These are phyloP conservation scores for Craterocephalus amniculus DNA, from an alignment of 2,797 vertebrate species.

Conservation along the genomic window DNA sequence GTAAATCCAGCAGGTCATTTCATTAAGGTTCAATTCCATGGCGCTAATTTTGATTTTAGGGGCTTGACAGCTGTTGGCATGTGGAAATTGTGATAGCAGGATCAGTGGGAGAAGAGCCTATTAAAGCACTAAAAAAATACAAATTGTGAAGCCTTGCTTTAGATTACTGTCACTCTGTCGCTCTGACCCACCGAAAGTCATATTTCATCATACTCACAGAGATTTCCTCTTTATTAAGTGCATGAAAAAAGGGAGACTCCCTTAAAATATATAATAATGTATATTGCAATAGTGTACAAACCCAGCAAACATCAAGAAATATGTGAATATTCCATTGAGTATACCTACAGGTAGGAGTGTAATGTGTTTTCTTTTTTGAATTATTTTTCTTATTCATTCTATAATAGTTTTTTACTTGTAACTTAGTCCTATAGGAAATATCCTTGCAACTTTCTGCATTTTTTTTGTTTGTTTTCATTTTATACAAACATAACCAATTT, in stretches of 20 bases:
- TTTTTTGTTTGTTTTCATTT: conserved; percentile 13
- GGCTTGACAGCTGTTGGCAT: conserved; percentile 76
- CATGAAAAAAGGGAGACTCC: neutral
- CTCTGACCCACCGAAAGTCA: conserved; percentile 59
- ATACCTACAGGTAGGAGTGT: neutral
- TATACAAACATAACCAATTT: neutral
- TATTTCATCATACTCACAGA: conserved; percentile 38
- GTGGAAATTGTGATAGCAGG: conserved; percentile 69
- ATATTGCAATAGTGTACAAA: neutral
- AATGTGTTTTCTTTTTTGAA: neutral
- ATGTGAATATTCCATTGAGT: neutral
- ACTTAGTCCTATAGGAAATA: neutral
- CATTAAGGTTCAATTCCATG: conserved; percentile 76
- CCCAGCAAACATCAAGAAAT: neutral
- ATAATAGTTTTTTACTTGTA: neutral
- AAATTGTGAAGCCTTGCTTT: conserved; percentile 68
- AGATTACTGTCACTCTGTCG: conserved; percentile 68
- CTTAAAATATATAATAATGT: conserved; percentile 3
- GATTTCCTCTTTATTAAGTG: conserved; percentile 50
- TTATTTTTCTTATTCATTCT: neutral
- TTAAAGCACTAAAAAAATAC: conserved; percentile 75
- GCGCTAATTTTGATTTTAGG: conserved; percentile 78
- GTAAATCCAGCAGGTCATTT: conserved; percentile 81
- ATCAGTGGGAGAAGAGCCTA: conserved; percentile 64
- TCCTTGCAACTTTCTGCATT: neutral